A percentile compares a stretch with the other conserved stretches of the same genome.
These are phyloP conservation scores for Leptinotarsa lineolata DNA, from an alignment of 1,140 invertebrate genomes.

Conservation along the genomic window DNA sequence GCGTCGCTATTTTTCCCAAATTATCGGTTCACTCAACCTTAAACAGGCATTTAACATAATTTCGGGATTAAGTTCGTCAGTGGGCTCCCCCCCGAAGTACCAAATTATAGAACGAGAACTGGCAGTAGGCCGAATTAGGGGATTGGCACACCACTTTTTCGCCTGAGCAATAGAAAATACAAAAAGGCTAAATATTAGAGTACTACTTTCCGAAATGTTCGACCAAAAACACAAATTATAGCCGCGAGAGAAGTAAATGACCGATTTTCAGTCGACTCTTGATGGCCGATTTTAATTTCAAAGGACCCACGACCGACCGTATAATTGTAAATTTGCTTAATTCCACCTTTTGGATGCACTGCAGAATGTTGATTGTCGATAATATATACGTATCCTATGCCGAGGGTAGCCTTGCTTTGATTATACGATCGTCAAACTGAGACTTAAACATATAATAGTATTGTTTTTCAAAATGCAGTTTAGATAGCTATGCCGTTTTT, in stretches of 20 bases:
- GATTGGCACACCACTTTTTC: constrained; percentile 11
- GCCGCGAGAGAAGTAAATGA: constrained; percentile 5
- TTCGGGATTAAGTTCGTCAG: constrained; percentile 21
- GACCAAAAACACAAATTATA: constrained; percentile 25
- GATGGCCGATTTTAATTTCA: constrained; percentile 12
- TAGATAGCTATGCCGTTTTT: no score
- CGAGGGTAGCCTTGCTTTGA: background rate
- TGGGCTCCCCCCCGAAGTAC: constrained; percentile 8
- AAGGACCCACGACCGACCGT: constrained; percentile 15
- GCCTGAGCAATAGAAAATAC: constrained; percentile 19
- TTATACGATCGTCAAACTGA: background rate
- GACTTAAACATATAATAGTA: background rate
- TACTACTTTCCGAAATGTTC: constrained; percentile 10
- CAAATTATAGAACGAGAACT: constrained; percentile 28
- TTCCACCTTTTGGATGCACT: background rate
- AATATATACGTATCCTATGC: background rate
- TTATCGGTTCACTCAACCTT: constrained; percentile 35
- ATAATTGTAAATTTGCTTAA: constrained; percentile 15
- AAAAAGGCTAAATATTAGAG: constrained; percentile 23
- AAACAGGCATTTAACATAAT: constrained; percentile 41
- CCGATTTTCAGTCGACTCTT: background rate
- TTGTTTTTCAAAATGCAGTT: background rate
- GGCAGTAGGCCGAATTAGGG: constrained; percentile 21
- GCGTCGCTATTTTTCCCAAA: constrained; percentile 39
- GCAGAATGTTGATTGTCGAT: constrained; percentile 8